Evolutionary conservation across 2,797 vertebrate species (phyloP).

Genomic region (Silurus aristotelis): DNA sequence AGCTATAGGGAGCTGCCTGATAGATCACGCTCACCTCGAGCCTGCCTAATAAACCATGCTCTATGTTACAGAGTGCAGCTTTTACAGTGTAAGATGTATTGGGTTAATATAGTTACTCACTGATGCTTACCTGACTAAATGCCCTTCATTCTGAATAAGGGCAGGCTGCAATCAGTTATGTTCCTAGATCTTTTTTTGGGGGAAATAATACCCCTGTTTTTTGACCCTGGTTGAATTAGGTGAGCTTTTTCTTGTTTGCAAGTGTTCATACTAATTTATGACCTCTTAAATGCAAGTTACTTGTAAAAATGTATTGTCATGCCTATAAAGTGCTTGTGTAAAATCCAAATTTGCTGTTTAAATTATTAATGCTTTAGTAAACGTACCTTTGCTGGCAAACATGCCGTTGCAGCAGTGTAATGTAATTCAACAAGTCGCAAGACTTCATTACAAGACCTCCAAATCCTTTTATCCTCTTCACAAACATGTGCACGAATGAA

Average conservation of each 20-base stretch:
- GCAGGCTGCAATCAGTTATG: constrained; percentile 86
- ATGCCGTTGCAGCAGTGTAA: constrained; percentile 11
- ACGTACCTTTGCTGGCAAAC: constrained; percentile 20
- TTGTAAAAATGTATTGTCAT: constrained; percentile 13
- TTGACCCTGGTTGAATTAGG: constrained; percentile 29
- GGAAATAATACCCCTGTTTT: constrained; percentile 29
- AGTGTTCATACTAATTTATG: constrained; percentile 60
- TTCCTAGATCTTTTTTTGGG: constrained; percentile 43
- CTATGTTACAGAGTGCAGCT: constrained; percentile 95
- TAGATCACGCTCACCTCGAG: constrained; percentile 94
- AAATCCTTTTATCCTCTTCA: constrained; percentile 57
- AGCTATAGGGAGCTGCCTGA: constrained; percentile 88
- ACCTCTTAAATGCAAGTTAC: constrained; percentile 39
- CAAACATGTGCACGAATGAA: constrained; percentile 60
- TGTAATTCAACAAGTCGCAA: constrained; percentile 46
- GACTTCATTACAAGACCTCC: constrained; percentile 54
- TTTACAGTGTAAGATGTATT: constrained; percentile 99
- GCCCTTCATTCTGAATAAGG: constrained; percentile 88
- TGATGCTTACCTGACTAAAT: constrained; percentile 99
- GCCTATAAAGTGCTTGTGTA: background rate
- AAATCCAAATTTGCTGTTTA: background rate
- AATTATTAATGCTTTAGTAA: constrained; percentile 22
- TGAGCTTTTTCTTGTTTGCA: constrained; percentile 57
- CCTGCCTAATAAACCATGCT: constrained; percentile 99
- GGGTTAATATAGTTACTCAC: constrained; percentile 97